Base-by-base conservation (phyloP, 1,140 invertebrate species). In the Drosophila pallidifrons region DNA sequence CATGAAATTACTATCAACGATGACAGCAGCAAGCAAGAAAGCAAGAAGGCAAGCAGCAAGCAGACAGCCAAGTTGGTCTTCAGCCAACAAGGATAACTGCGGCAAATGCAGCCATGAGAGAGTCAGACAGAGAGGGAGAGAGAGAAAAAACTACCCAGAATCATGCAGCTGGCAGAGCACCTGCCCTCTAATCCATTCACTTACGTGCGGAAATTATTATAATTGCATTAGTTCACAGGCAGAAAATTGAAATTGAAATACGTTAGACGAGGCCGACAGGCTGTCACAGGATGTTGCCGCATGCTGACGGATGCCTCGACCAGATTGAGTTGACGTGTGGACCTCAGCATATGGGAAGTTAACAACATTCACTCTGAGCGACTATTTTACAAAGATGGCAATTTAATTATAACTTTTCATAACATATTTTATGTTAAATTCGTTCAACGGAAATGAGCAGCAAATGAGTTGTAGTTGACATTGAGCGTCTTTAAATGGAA, bases 161-260 rank as follows among this genome's bases (percentile, higher is more conserved):
- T 51, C 57, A 73, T 43, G 38, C 49, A 68, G 65, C 54, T 54
- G 69, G 47, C 46, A 59, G 64, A 72, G 75, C 82, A 86, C 78
- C 82, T 85, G 75, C 63, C 54, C 81, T 72, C 47, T 79, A 86
- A 86, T 78, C 81, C 78, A 81, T 85, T 85, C 81, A 85, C 75
- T 86, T 78, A 71, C 64, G 71, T 77, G 61, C 64, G 76, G 85
- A 87, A 83, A 87, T 87, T 89, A 88, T 87, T 83, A 87, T 87
- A 87, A 87, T 87, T 87, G 83, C 85, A 87, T 87, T 87, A 87
- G 83, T 81, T 77, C 81, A 89, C 68, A 80, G 83, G 83, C 83
- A 88, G 85, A 87, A 87, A 87, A 87, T 87, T 87, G 85, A 87
- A 87, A 87, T 77, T 89, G 83, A 87, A 87, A 83, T 88, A 72